Evolutionary conservation across 2,888 invertebrate species (phyloP).

Genomic region (Deroplatys truncata): DNA sequence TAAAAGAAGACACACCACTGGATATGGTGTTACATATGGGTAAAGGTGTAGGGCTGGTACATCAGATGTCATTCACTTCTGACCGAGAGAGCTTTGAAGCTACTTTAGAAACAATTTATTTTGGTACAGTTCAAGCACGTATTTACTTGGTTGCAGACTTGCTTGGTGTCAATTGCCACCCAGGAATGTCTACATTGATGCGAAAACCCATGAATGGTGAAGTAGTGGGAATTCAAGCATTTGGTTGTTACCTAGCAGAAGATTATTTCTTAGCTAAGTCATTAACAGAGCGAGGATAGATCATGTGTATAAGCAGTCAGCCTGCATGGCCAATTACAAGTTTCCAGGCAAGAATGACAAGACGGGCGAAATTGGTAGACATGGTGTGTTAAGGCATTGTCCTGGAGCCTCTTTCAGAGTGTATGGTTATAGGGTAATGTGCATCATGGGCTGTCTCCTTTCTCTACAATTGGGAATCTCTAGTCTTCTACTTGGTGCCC

Average conservation of each 20-base stretch:
- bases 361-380: too few relatives aligned
- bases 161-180: slow-evolving; percentile 91
- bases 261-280: slow-evolving; percentile 96
- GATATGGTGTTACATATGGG: slow-evolving; percentile 94
- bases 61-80: slow-evolving; percentile 95
- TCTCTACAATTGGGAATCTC: too few relatives aligned
- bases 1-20: slow-evolving; percentile 85
- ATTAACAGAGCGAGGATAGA: slow-evolving; percentile 84
- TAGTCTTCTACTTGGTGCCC: too few relatives aligned
- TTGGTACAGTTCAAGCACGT: slow-evolving; percentile 94
- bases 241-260: slow-evolving; percentile 94
- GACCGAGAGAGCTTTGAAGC: slow-evolving; percentile 94
- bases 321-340: slow-evolving; percentile 90
- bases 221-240: slow-evolving; percentile 84
- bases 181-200: slow-evolving; percentile 96
- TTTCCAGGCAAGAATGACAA: slow-evolving; percentile 58
- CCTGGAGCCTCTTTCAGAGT: too few relatives aligned
- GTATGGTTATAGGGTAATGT: too few relatives aligned
- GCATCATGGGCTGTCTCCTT: too few relatives aligned
- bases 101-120: slow-evolving; percentile 91
- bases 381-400: too few relatives aligned
- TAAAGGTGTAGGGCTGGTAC: slow-evolving; percentile 87
- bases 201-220: slow-evolving; percentile 86
- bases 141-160: slow-evolving; percentile 92
- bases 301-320: slow-evolving; percentile 83